Evolutionary conservation across 2,797 vertebrate genomes (phyloP).

Genomic region (Enteromius afrohamiltoni): DNA sequence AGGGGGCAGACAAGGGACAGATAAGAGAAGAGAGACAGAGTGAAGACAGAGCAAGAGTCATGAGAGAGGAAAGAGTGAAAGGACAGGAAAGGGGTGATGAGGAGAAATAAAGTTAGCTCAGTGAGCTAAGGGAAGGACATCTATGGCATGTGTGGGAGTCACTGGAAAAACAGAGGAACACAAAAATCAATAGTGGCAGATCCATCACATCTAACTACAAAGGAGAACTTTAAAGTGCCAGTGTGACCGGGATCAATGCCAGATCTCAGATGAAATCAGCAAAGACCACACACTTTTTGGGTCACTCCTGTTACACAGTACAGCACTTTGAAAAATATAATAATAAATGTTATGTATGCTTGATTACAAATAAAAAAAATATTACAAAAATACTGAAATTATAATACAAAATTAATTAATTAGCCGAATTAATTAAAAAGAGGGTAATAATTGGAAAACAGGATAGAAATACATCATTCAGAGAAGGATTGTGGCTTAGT

Average conservation of each 20-base stretch:
- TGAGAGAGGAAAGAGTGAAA: constrained; percentile 13
- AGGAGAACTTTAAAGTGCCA: constrained; percentile 13
- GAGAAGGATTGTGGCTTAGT: background rate
- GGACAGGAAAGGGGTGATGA: background rate
- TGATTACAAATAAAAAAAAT: background rate
- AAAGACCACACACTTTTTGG: background rate
- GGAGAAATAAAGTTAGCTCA: constrained; percentile 50
- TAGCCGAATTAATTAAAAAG: background rate
- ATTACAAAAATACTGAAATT: background rate
- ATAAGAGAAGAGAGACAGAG: background rate
- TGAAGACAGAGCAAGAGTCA: background rate
- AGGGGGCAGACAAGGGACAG: constrained; percentile 1
- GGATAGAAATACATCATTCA: background rate
- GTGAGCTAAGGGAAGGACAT: constrained; percentile 55
- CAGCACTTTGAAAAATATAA: background rate
- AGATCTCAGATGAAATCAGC: background rate
- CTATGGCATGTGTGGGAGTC: constrained; percentile 63
- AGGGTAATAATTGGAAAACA: background rate
- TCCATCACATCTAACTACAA: constrained; percentile 28
- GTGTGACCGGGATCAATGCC: background rate
- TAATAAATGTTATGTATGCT: background rate
- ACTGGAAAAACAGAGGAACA: constrained; percentile 56
- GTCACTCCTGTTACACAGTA: constrained; percentile 1
- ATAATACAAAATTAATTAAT: background rate
- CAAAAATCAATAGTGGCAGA: constrained; percentile 52